These are phyloP conservation scores for Metridium senile DNA, from an alignment of 92 coral and sea anemone genomes.

Conservation along the genomic window DNA sequence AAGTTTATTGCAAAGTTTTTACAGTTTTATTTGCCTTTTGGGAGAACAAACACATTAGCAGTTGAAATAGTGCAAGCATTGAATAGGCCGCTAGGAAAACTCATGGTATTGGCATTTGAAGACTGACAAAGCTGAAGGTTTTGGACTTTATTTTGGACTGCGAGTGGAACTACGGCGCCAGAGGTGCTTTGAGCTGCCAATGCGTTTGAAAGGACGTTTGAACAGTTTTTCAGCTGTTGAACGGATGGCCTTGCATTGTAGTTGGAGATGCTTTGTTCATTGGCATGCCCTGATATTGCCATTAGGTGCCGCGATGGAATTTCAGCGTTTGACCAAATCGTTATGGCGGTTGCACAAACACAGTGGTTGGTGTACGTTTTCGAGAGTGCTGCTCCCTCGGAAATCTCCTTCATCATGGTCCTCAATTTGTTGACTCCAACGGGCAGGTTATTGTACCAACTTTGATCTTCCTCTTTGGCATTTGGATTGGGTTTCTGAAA, in stretches of 20 bases:
- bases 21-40: too few relatives aligned
- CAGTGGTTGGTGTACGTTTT: slow-evolving; percentile 48
- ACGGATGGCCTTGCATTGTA: slow-evolving; percentile 34
- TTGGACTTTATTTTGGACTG: too few relatives aligned
- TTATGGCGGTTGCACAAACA: slow-evolving; percentile 48
- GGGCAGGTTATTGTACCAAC: background rate
- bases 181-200: slow-evolving; percentile 6
- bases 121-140: too few relatives aligned
- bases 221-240: slow-evolving; percentile 32
- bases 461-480: background rate
- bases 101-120: too few relatives aligned
- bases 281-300: slow-evolving; percentile 43
- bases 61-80: background rate
- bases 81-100: background rate
- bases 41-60: background rate
- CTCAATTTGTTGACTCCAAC: slow-evolving; percentile 2
- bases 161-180: too few relatives aligned
- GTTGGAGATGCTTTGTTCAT: slow-evolving; percentile 23
- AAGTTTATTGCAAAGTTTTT: too few relatives aligned
- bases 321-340: slow-evolving; percentile 43
- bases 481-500: background rate
- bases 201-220: slow-evolving; percentile 29
- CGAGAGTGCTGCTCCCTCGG: slow-evolving; percentile 20
- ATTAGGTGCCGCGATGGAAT: slow-evolving; percentile 37
- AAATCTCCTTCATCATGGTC: slow-evolving; percentile 40